Base-by-base conservation (phyloP, 2,888 invertebrate genomes). In the Drosophila mulleri region DNA sequence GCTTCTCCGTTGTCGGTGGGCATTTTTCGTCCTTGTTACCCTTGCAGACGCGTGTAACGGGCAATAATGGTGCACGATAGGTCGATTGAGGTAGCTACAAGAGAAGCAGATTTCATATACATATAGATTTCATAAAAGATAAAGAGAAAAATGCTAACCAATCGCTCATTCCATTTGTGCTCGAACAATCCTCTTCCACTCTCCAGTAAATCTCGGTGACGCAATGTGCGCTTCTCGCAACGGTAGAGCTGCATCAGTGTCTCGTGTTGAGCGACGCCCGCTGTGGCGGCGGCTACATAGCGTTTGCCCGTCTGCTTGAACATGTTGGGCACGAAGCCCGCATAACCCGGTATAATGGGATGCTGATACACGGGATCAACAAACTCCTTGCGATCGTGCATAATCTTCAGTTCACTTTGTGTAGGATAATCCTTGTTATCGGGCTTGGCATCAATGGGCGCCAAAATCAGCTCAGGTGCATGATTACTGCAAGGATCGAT, bases 311-410 rank as follows among this genome's bases (percentile, higher is more conserved):
- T 95, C 89, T 95, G 94, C 5, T 94, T 95, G 85, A 94, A 94
- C 80, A 96, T 91, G 78, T 95, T 94, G 5, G 96, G 96, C 42
- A 93, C 83, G 57, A 92, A 92, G 3, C 96, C 96, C 92, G 96
- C 95, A 90, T 96, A 96, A 44, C 96, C 96, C 20, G 96, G 96
- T 74, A 96, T 93, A 92, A 96, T 95, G 2, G 96, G 96, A 92
- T 96, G 95, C 69, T 94, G 94, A 91, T 96, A 96, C 37, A 96
- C 94, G 0, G 95, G 94, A 92, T 96, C 96, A 2, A 95, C 95
- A 89, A 95, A 94, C 59, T 94, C 93, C 76, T 94, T 94, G 75
- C 96, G 94, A 12, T 95, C 94, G 78, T 95, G 95, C 6, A 96
- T 95, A 0, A 94, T 91, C 75, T 96, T 95, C 44, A 96, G 94